A percentile compares a stretch with the other conserved stretches of the same genome.
Conservation (phyloP, 2,888 invertebrate species). For the Lissocephala sabroskyi region DNA sequence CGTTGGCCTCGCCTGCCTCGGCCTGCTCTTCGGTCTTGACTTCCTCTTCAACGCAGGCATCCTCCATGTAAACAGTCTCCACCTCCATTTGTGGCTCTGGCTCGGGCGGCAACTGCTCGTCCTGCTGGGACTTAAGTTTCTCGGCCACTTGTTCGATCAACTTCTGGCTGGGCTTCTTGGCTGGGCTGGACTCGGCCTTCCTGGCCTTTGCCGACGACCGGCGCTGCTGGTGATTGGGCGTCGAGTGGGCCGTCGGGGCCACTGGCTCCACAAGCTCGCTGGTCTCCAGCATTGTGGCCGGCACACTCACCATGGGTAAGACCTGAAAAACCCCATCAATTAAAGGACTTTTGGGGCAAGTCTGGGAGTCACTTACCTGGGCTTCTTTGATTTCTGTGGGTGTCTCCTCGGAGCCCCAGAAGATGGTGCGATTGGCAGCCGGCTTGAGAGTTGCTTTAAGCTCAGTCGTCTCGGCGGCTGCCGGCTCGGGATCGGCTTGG, state of each 20-base stretch:
- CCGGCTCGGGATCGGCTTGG: constrained; percentile 8
- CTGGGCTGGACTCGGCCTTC: neutral
- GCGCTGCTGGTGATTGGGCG: constrained; percentile 15
- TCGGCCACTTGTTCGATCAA: neutral
- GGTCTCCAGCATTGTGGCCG: no score
- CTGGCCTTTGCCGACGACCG: neutral
- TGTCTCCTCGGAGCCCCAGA: no score
- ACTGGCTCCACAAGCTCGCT: no score
- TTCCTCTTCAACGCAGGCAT: neutral
- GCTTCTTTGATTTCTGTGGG: no score
- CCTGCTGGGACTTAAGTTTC: neutral
- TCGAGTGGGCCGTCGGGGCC: constrained; percentile 19
- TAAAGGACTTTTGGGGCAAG: no score
- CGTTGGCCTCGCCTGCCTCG: neutral
- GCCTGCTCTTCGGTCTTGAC: constrained; percentile 2
- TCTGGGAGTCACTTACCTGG: no score
- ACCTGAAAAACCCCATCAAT: no score
- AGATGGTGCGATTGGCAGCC: no score
- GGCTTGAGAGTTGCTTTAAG: no score
- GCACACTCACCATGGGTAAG: no score
- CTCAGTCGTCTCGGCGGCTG: neutral
- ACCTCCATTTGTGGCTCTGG: constrained; percentile 4
- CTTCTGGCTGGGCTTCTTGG: neutral
- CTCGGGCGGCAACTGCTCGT: neutral
- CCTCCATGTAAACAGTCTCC: constrained; percentile 3